Evolutionary conservation across 2,113 vertebrate species (phyloP).

Genomic region (Grammomys surdaster): DNA sequence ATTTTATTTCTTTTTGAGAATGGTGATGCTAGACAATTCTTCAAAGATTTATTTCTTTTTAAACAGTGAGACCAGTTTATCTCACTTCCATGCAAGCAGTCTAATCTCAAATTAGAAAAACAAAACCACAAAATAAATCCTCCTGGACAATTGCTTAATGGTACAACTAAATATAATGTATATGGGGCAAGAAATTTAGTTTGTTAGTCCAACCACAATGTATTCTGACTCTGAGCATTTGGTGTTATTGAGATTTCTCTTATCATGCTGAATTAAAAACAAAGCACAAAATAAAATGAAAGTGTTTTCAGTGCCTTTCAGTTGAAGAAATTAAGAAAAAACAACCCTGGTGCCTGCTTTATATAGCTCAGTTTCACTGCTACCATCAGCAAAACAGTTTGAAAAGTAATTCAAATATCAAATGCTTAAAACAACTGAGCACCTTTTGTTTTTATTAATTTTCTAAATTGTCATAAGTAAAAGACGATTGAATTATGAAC

Average conservation of each 20-base stretch:
- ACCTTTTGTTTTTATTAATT: constrained; percentile 53
- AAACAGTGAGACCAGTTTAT: background rate
- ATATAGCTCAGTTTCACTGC: background rate
- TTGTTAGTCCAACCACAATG: background rate
- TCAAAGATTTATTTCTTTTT: constrained; percentile 31
- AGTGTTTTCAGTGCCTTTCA: background rate
- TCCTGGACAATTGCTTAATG: background rate
- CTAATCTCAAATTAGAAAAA: constrained; percentile 43
- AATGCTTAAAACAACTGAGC: background rate
- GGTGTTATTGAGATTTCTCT: background rate
- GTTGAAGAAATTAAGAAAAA: constrained; percentile 28
- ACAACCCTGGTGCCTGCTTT: background rate
- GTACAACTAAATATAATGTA: background rate
- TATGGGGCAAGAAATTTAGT: constrained; percentile 9
- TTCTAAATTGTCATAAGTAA: constrained; percentile 27
- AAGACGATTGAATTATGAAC: constrained; percentile 32
- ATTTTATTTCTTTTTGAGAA: background rate
- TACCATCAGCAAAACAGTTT: constrained; percentile 34
- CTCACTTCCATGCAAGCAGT: background rate
- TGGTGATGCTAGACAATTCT: constrained; percentile 29
- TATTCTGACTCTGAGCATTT: constrained; percentile 5
- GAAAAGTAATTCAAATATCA: constrained; percentile 9
- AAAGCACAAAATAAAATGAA: background rate
- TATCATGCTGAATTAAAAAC: background rate
- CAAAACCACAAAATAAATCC: background rate